Conservation (phyloP, 2,113 vertebrate genomes). For the Ictidomys tridecemlineatus region DNA sequence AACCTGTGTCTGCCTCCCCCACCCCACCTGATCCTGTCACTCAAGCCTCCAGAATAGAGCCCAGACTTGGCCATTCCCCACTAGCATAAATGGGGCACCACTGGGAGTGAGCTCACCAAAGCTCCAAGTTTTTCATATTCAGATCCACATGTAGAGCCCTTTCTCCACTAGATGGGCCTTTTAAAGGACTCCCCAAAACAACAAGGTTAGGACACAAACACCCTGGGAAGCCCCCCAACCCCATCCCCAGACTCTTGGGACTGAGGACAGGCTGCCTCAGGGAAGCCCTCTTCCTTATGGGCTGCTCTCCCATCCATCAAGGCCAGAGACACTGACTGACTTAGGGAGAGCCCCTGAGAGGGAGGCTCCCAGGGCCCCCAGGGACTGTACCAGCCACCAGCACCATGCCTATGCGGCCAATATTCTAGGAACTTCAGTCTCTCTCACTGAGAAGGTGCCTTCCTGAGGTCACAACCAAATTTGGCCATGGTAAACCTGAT, state of each 20-base stretch:
- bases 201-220: background rate
- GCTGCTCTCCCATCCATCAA: background rate
- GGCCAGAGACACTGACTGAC: background rate
- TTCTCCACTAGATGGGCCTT: background rate
- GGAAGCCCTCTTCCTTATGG: background rate
- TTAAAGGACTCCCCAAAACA: background rate
- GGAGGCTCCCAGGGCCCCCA: background rate
- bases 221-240: background rate
- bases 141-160: background rate
- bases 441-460: background rate
- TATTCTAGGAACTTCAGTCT: background rate
- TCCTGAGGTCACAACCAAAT: constrained; percentile 59
- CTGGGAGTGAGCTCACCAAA: background rate
- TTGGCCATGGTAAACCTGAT: constrained; percentile 12
- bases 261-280: background rate
- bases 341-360: background rate
- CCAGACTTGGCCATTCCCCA: background rate
- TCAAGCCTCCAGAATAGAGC: constrained; percentile 60
- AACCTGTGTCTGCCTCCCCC: background rate
- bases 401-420: background rate
- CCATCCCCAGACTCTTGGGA: background rate
- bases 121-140: background rate
- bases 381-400: background rate
- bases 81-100: background rate
- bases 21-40: constrained; percentile 75